Base-by-base conservation (phyloP, 2,113 vertebrate species). In the Onychostruthus taczanowskii region DNA sequence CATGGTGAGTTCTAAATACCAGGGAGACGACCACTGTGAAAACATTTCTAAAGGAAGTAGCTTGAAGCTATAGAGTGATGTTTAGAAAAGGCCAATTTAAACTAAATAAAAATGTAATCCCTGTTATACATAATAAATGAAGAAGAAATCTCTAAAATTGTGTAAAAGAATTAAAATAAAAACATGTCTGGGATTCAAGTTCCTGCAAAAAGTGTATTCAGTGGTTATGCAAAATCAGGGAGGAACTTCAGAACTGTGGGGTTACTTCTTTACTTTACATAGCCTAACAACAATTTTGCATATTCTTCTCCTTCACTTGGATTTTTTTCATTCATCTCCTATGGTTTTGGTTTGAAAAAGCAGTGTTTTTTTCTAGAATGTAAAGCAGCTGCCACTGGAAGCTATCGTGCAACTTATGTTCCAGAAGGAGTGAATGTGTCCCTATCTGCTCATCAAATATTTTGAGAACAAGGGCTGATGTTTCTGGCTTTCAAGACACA, bases 391-490 rank as follows among this genome's bases (percentile, higher is more conserved):
- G 94, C 80, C 41, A 17, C 31, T 79, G 73, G 88, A 93, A 97
- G 80, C 86, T 95, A 90, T 90, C 47, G 19, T 47, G 35, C 69
- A 78, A 78, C 26, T 5, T 77, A 64, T 49, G 56, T 89, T 80
- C 62, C 80, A 73, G 75, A 61, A 93, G 64, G 76, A 94, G 66
- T 21, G 64, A 92, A 90, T 91, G 84, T 84, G 82, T 87, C 86
- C 64, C 52, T 94, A 4, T 89, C 80, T 90, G 83, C 86, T 90
- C 90, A n/a, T 93, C 94, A 96, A 91, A 93, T 93, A 92, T 96
- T 97, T 86, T 95, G 90, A 91, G 93, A 94, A 95, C 44, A 73
- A 27, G 53, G n/a, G 66, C 94, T 96, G 93, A 84, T 95, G 93
- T 92, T 92, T 96, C 80, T 92, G 86, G 49, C 73, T 94, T 76